phyloP scores from a whole-genome alignment of 2,797 vertebrate genomes.

The Falco columbarius region DNA sequence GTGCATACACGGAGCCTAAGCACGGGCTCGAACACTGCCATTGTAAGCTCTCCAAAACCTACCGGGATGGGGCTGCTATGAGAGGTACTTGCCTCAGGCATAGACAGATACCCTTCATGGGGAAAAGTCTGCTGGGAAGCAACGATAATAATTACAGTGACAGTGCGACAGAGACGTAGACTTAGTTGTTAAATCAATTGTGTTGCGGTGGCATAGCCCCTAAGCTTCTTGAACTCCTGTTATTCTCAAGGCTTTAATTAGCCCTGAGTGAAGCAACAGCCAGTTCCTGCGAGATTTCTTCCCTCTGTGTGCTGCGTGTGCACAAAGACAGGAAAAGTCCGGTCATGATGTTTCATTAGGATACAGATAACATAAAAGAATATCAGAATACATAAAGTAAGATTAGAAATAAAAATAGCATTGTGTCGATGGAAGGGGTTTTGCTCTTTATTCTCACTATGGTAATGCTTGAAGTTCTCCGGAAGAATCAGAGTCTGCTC shows the following conservation, averaged over 20 bases:
- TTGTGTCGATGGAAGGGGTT: fast-evolving
- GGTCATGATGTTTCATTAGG: background rate
- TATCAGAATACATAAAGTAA: background rate
- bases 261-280: background rate
- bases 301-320: background rate
- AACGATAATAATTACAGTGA: background rate
- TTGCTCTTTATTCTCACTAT: background rate
- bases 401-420: background rate
- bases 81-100: background rate
- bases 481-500: background rate
- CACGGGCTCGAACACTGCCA: fast-evolving
- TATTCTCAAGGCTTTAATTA: background rate
- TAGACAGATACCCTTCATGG: fast-evolving
- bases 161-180: background rate
- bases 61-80: background rate
- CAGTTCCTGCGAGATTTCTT: background rate
- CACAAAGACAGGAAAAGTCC: background rate
- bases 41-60: background rate
- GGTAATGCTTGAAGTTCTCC: background rate
- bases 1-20: background rate
- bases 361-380: background rate
- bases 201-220: background rate
- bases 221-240: background rate
- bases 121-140: background rate
- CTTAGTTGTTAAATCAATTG: background rate